Conservation (phyloP, 2,797 vertebrate species). For the Acanthurus lineatus region DNA sequence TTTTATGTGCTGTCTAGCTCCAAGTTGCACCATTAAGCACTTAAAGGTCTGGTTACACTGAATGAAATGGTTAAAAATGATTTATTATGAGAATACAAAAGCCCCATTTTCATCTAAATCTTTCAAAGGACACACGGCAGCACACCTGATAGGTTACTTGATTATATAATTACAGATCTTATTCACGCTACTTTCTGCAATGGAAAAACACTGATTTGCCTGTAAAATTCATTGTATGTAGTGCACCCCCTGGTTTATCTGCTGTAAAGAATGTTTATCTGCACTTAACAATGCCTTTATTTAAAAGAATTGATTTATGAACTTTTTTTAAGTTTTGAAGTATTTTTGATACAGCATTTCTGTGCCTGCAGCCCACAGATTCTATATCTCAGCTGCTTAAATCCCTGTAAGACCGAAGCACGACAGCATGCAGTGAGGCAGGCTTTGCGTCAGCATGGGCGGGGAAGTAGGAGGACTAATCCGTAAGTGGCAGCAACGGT, state of each 20-base stretch:
- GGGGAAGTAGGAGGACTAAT: conserved; percentile 51
- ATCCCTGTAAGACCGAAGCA: conserved; percentile 29
- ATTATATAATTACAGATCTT: not conserved
- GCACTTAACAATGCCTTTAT: not conserved
- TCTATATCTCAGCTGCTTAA: conserved; percentile 31
- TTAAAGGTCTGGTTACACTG: not conserved
- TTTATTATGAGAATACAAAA: conserved; percentile 1
- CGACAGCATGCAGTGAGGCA: conserved; percentile 19
- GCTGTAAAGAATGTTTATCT: not conserved
- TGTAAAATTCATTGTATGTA: conserved; percentile 4
- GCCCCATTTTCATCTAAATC: not conserved
- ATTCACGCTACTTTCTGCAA: not conserved
- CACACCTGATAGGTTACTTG: not conserved
- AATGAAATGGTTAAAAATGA: not conserved
- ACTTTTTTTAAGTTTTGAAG: conserved; percentile 20
- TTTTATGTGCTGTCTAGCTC: not conserved
- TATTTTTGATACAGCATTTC: not conserved
- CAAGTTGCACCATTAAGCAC: not conserved
- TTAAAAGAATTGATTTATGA: not conserved
- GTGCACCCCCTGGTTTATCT: not conserved
- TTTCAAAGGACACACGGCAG: conserved; percentile 3
- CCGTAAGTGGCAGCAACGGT: conserved; percentile 30
- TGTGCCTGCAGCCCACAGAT: conserved; percentile 25
- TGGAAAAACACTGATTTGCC: not conserved
- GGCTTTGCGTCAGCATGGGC: conserved; percentile 45